phyloP scores from a whole-genome alignment of 2,797 vertebrate species.

The Chromis chromis region DNA sequence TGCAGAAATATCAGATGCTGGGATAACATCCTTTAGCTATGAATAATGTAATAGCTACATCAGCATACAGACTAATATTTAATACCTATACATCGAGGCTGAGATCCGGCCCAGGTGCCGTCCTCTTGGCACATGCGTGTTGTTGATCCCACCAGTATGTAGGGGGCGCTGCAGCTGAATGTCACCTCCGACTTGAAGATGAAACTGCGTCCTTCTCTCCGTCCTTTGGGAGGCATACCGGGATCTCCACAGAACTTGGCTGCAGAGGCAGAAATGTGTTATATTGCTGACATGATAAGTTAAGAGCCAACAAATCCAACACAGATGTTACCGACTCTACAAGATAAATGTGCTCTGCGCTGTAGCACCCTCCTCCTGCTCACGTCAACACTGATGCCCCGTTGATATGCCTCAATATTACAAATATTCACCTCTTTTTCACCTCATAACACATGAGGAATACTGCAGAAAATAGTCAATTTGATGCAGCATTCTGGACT shows the following conservation, averaged over 20 bases:
- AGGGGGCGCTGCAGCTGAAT: constrained; percentile 89
- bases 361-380: constrained; percentile 1
- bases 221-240: constrained; percentile 88
- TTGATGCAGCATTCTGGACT: constrained; percentile 20
- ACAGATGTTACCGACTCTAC: constrained; percentile 22
- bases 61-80: not conserved
- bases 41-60: not conserved
- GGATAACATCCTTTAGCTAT: not conserved
- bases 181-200: constrained; percentile 95
- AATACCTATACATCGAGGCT: constrained; percentile 95
- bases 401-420: constrained; percentile 6
- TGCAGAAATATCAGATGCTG: not conserved
- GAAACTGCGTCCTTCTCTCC: constrained; percentile 94
- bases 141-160: constrained; percentile 91
- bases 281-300: constrained; percentile 29
- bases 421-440: constrained; percentile 26
- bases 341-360: not conserved
- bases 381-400: not conserved
- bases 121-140: constrained; percentile 92
- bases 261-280: constrained; percentile 64
- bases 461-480: constrained; percentile 13
- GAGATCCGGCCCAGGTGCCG: constrained; percentile 92
- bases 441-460: constrained; percentile 15
- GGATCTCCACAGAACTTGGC: constrained; percentile 98
- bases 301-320: constrained; percentile 14